Evolutionary conservation across 2,797 vertebrate species (phyloP).

Genomic region (Gambelia wislizenii): DNA sequence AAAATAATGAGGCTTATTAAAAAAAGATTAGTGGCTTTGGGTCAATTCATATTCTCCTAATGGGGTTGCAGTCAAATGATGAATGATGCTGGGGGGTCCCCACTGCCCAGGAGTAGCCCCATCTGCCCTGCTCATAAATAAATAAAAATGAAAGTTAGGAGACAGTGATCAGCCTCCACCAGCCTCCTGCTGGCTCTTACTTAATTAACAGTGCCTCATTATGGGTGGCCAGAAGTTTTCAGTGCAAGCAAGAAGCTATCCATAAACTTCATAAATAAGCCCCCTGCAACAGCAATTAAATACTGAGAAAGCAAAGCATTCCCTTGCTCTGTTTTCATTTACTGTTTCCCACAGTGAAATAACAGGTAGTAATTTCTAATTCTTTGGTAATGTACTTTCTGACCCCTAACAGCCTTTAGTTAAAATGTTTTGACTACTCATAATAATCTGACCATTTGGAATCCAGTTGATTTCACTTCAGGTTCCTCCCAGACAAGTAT

Average conservation of each 20-base stretch:
- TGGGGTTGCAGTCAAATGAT: neutral
- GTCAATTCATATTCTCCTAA: constrained; percentile 26
- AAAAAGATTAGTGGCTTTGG: constrained; percentile 8
- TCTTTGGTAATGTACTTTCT: constrained; percentile 25
- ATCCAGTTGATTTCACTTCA: neutral
- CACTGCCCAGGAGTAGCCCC: neutral
- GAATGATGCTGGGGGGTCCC: neutral
- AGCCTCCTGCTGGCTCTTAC: constrained; percentile 24
- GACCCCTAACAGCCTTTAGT: neutral
- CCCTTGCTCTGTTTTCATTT: neutral
- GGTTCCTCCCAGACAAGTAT: neutral
- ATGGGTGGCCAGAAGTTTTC: neutral
- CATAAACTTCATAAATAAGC: constrained; percentile 3
- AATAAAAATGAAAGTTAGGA: neutral
- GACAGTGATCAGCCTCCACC: neutral
- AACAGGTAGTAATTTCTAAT: neutral
- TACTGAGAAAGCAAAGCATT: neutral
- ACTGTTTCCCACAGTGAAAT: neutral
- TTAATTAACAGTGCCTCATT: constrained; percentile 32
- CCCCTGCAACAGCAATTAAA: constrained; percentile 36
- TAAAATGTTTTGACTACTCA: constrained; percentile 14
- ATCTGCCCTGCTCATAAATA: constrained; percentile 30
- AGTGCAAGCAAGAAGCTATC: neutral
- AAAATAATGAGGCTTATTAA: constrained; percentile 22
- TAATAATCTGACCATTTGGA: neutral